Conservation (phyloP, 2,888 invertebrate species). For the Drosophila barbarae region DNA sequence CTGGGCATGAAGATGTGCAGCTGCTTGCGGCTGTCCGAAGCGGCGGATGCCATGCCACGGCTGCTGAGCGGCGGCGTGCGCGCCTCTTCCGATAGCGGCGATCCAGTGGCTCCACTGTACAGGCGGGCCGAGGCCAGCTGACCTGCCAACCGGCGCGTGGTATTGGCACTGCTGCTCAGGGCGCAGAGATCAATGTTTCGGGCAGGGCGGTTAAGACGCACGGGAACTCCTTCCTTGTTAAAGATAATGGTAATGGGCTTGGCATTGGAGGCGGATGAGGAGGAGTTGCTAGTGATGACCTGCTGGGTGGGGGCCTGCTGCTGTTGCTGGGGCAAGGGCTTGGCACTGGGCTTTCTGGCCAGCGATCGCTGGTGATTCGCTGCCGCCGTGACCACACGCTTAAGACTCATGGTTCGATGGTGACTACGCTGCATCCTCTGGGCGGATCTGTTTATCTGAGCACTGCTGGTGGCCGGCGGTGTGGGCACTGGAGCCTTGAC, state of each 20-base stretch:
- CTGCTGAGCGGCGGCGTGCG: constrained; percentile 64
- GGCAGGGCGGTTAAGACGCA: constrained; percentile 76
- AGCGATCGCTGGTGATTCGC: constrained; percentile 42
- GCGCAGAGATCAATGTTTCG: constrained; percentile 77
- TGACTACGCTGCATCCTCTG: constrained; percentile 40
- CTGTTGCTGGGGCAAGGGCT: constrained; percentile 9
- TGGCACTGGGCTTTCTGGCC: constrained; percentile 33
- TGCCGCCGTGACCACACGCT: constrained; percentile 35
- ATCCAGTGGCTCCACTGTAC: constrained; percentile 55
- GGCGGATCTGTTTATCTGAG: constrained; percentile 28
- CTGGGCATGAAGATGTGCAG: constrained; percentile 88
- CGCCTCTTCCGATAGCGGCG: constrained; percentile 35
- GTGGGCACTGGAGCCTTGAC: constrained; percentile 48
- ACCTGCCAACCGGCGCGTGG: constrained; percentile 69
- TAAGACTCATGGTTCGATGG: constrained; percentile 46
- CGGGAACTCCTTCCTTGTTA: constrained; percentile 77
- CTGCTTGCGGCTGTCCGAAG: constrained; percentile 82
- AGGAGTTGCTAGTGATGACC: not conserved
- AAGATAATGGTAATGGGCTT: constrained; percentile 79
- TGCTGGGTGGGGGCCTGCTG: constrained; percentile 10
- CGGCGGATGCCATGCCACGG: constrained; percentile 35
- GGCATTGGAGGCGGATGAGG: constrained; percentile 46
- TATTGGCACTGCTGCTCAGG: constrained; percentile 65
- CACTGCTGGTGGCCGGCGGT: constrained; percentile 33
- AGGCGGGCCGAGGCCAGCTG: constrained; percentile 73